These are phyloP conservation scores for Murina feae DNA, from an alignment of 2,113 vertebrate genomes.

Conservation along the genomic window DNA sequence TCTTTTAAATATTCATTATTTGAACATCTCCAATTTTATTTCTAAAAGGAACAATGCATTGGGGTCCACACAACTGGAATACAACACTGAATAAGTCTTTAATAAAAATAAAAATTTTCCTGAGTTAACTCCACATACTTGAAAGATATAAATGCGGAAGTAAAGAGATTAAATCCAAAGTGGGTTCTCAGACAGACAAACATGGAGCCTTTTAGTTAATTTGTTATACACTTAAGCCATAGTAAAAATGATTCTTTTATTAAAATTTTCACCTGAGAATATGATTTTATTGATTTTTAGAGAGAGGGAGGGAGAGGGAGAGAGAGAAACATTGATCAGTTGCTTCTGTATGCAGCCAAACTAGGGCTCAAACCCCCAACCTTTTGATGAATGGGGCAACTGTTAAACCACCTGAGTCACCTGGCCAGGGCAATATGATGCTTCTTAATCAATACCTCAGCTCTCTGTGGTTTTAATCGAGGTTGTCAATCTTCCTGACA, in stretches of 20 bases:
- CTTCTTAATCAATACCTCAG: slow-evolving; percentile 21
- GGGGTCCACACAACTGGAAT: not conserved
- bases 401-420: not conserved
- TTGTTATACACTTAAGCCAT: not conserved
- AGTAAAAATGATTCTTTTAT: not conserved
- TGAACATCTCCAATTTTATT: slow-evolving; percentile 32
- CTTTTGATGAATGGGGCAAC: not conserved
- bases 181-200: not conserved
- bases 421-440: not conserved
- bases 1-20: slow-evolving; percentile 43
- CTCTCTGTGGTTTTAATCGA: not conserved
- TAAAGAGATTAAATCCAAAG: slow-evolving; percentile 1
- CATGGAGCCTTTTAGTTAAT: not conserved
- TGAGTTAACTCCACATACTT: not conserved
- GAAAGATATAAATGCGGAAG: not conserved
- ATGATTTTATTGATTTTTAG: not conserved
- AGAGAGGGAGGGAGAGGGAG: not conserved
- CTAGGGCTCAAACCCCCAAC: not conserved
- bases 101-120: not conserved
- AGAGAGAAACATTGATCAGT: not conserved
- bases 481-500: slow-evolving; percentile 22
- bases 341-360: not conserved
- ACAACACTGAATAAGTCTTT: not conserved
- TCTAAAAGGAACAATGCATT: slow-evolving; percentile 36
- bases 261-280: not conserved